phyloP scores from a whole-genome alignment of 2,113 vertebrate genomes.

The Stigmatopora argus region DNA sequence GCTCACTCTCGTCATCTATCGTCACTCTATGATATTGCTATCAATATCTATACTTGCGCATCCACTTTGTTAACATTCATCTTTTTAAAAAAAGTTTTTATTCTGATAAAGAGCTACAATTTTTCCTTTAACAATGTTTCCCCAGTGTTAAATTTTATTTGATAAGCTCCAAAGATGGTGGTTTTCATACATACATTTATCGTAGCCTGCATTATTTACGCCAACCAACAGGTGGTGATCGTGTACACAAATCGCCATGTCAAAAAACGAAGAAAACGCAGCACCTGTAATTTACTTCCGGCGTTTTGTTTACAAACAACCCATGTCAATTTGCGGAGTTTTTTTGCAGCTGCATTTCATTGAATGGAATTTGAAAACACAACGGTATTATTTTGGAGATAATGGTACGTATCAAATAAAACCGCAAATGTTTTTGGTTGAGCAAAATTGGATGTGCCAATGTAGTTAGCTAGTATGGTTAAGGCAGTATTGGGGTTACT shows the following conservation, averaged over 20 bases:
- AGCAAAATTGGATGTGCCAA: background rate
- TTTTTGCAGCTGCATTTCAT: background rate
- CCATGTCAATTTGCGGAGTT: background rate
- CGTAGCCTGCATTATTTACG: background rate
- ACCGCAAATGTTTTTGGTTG: background rate
- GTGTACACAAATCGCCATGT: background rate
- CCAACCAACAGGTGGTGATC: background rate
- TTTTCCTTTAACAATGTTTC: no score
- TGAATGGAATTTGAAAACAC: slow-evolving; percentile 48
- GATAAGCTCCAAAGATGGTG: background rate
- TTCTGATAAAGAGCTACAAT: no score
- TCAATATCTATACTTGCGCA: background rate
- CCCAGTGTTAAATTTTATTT: no score
- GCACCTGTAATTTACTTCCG: background rate
- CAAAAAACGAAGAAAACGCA: background rate
- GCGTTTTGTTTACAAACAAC: slow-evolving; percentile 38
- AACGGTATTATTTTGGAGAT: slow-evolving; percentile 67
- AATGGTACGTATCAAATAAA: slow-evolving; percentile 55
- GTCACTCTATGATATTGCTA: background rate
- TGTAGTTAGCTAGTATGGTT: background rate
- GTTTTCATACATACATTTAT: background rate
- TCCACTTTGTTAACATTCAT: no score
- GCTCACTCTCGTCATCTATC: background rate
- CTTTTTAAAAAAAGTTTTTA: no score
- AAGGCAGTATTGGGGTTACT: no score